Conservation (phyloP, 1,140 invertebrate species). For the Tetramorium parvispinum region DNA sequence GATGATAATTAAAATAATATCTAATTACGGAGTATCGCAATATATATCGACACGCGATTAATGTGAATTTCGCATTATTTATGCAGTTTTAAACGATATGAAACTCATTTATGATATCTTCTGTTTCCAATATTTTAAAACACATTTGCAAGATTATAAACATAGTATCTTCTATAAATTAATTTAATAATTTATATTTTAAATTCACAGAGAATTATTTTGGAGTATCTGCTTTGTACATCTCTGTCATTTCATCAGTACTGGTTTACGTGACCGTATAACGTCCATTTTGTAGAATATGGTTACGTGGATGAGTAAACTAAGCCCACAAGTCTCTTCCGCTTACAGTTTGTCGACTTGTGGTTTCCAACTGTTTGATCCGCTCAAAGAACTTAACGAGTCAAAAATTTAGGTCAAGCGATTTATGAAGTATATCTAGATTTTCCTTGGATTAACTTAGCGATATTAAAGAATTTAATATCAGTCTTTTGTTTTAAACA, state of each 20-base stretch:
- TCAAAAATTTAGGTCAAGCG: slow-evolving; percentile 57
- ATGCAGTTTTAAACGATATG: neutral
- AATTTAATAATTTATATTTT: neutral
- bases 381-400: slow-evolving; percentile 38
- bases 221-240: neutral
- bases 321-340: slow-evolving; percentile 45
- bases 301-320: slow-evolving; percentile 45
- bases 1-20: neutral
- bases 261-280: slow-evolving; percentile 1
- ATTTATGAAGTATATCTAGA: neutral
- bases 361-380: slow-evolving; percentile 54
- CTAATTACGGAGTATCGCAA: neutral
- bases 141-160: neutral
- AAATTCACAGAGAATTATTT: slow-evolving; percentile 18
- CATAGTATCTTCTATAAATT: neutral
- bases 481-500: slow-evolving; percentile 1
- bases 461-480: slow-evolving; percentile 7
- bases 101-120: neutral
- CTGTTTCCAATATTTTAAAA: neutral
- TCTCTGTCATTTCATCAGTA: slow-evolving; percentile 19
- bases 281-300: slow-evolving; percentile 28
- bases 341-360: slow-evolving; percentile 56
- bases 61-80: neutral
- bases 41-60: neutral
- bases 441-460: slow-evolving; percentile 18